phyloP scores from a whole-genome alignment of 2,888 invertebrate genomes.

The Disparrhopalites patrizii region DNA sequence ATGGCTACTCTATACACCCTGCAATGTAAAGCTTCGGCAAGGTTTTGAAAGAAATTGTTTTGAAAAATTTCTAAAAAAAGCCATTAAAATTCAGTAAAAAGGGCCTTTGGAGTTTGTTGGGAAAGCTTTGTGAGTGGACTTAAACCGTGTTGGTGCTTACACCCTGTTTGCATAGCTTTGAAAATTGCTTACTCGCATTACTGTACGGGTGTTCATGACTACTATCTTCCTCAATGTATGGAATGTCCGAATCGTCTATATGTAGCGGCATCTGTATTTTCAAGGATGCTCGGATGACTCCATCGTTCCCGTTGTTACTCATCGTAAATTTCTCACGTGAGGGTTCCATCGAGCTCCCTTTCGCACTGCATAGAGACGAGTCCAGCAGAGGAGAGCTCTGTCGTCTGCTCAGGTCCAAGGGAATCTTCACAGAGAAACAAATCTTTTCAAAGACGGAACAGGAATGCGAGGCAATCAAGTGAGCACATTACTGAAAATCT shows the following conservation, averaged over 20 bases:
- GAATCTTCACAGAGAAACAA: slow-evolving; percentile 33
- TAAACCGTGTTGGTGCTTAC: too few relatives aligned
- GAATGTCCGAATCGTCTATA: slow-evolving; percentile 63
- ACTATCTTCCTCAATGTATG: slow-evolving; percentile 61
- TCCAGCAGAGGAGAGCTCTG: slow-evolving; percentile 49
- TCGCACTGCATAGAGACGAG: neutral
- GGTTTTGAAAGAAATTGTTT: too few relatives aligned
- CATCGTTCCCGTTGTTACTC: slow-evolving; percentile 47
- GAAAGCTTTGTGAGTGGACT: too few relatives aligned
- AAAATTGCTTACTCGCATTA: neutral
- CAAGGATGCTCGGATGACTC: slow-evolving; percentile 73
- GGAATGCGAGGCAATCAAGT: neutral
- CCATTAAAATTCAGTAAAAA: too few relatives aligned
- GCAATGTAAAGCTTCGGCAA: too few relatives aligned
- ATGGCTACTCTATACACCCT: too few relatives aligned
- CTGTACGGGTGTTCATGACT: slow-evolving; percentile 11
- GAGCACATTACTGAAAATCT: too few relatives aligned
- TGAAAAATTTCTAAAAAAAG: neutral
- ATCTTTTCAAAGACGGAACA: neutral
- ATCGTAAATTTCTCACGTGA: neutral
- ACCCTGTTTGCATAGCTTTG: too few relatives aligned
- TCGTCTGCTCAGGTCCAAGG: slow-evolving; percentile 44
- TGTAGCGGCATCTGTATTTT: slow-evolving; percentile 65
- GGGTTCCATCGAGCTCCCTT: neutral
- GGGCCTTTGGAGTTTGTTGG: too few relatives aligned